A percentile compares a stretch with the other conserved stretches of the same genome.
These are phyloP conservation scores for Cyclophora punctaria DNA, from an alignment of 2,888 invertebrate genomes.

Conservation along the genomic window DNA sequence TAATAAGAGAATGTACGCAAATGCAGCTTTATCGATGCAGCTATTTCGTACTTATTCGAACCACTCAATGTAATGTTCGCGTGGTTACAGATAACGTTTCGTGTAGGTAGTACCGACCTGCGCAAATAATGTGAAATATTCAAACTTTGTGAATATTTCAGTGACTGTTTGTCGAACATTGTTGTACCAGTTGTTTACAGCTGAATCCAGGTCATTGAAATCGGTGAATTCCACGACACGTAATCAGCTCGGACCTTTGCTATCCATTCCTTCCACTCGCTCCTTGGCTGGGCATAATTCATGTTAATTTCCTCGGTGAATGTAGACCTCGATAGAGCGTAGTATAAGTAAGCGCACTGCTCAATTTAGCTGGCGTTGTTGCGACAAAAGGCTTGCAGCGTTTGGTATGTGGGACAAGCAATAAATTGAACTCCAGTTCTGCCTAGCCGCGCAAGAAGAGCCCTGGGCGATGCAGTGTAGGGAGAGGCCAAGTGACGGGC, in stretches of 20 bases:
- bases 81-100: too few species aligned
- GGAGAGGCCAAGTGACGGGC: conserved; percentile 1
- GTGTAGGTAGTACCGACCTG: too few species aligned
- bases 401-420: conserved; percentile 9
- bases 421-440: conserved; percentile 12
- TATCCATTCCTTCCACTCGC: too few species aligned
- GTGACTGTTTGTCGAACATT: conserved; percentile 10
- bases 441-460: conserved; percentile 9
- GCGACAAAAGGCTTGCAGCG: conserved; percentile 4
- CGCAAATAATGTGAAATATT: neutral
- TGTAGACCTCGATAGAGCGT: too few species aligned
- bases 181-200: conserved; percentile 13
- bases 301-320: too few species aligned
- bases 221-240: conserved; percentile 12
- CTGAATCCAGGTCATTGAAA: conserved; percentile 23
- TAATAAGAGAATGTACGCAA: neutral
- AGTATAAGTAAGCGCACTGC: neutral
- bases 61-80: too few species aligned
- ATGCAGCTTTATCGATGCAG: neutral
- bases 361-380: neutral
- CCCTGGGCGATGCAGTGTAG: conserved; percentile 12
- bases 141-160: conserved; percentile 5
- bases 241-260: neutral
- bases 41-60: too few species aligned
- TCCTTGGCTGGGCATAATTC: too few species aligned